phyloP scores from a whole-genome alignment of 1,140 invertebrate species.

The Ostrea edulis region DNA sequence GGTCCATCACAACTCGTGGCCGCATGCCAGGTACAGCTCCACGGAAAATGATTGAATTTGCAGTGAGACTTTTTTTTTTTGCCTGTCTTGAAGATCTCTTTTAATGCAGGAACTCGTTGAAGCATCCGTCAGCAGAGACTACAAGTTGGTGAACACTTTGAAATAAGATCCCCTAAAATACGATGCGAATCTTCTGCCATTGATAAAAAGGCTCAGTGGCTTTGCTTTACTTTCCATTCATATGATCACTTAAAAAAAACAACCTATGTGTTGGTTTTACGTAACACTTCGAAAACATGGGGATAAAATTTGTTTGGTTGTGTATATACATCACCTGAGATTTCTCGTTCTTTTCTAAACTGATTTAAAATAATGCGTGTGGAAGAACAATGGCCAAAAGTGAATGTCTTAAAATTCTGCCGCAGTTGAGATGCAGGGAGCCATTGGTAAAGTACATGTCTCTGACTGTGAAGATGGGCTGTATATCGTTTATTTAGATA shows the following conservation, averaged over 20 bases:
- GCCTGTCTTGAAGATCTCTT: constrained; percentile 33
- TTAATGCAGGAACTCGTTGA: constrained; percentile 34
- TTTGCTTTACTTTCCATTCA: constrained; percentile 23
- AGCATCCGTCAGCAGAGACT: not conserved
- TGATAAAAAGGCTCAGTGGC: constrained; percentile 1
- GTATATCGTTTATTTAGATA: constrained; percentile 15
- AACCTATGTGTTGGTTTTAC: not conserved
- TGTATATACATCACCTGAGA: constrained; percentile 23
- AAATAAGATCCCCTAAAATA: constrained; percentile 28
- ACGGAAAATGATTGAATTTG: constrained; percentile 9
- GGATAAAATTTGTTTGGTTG: constrained; percentile 19
- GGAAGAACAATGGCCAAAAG: not conserved
- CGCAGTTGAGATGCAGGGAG: not conserved
- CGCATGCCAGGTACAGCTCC: not conserved
- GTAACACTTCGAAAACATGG: not conserved
- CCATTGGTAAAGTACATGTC: not conserved
- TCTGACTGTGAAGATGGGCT: constrained; percentile 23
- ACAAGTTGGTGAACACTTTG: constrained; percentile 31
- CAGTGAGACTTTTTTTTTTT: constrained; percentile 24
- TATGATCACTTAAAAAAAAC: not conserved
- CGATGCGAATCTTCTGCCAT: constrained; percentile 34
- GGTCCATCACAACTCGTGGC: constrained; percentile 10
- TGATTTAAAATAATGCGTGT: constrained; percentile 13
- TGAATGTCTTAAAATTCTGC: not conserved
- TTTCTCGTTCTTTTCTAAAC: not conserved